Percentiles rank a stretch among this genome's conserved stretches.
Conservation (phyloP, 1,140 invertebrate genomes). For the Tachypleus tridentatus region DNA sequence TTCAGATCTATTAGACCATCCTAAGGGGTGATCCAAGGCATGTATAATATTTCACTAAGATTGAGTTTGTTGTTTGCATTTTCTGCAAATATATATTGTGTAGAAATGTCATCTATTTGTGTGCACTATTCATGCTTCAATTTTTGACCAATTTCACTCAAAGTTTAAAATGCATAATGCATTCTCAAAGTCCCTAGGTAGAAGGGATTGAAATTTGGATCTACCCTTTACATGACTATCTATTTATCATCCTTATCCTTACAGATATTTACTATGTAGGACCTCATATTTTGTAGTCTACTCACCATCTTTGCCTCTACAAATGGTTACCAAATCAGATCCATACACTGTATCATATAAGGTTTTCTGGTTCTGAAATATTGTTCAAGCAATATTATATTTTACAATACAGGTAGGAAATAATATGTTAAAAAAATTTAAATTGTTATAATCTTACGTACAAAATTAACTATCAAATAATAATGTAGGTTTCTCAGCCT, state of each 20-base stretch:
- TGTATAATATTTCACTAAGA: too few relatives aligned
- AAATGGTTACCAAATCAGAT: constrained; percentile 52
- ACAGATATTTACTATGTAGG: too few relatives aligned
- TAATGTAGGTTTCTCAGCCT: not conserved
- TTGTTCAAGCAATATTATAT: not conserved
- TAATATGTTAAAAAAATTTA: not conserved
- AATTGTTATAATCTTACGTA: not conserved
- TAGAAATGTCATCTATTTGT: too few relatives aligned
- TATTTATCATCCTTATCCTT: too few relatives aligned
- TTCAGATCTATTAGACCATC: too few relatives aligned
- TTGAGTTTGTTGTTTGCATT: too few relatives aligned
- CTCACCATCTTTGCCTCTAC: constrained; percentile 36
- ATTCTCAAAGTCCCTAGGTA: not conserved
- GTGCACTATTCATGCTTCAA: too few relatives aligned
- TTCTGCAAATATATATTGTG: too few relatives aligned
- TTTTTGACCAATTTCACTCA: too few relatives aligned
- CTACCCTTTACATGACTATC: not conserved
- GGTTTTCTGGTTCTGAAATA: constrained; percentile 52
- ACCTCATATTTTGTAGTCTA: too few relatives aligned
- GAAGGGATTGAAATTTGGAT: not conserved
- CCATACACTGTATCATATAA: constrained; percentile 56
- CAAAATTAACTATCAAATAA: not conserved
- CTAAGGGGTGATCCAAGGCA: too few relatives aligned
- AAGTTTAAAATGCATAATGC: too few relatives aligned
- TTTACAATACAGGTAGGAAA: not conserved